phyloP scores from a whole-genome alignment of 2,797 vertebrate species.

The Morelia viridis region DNA sequence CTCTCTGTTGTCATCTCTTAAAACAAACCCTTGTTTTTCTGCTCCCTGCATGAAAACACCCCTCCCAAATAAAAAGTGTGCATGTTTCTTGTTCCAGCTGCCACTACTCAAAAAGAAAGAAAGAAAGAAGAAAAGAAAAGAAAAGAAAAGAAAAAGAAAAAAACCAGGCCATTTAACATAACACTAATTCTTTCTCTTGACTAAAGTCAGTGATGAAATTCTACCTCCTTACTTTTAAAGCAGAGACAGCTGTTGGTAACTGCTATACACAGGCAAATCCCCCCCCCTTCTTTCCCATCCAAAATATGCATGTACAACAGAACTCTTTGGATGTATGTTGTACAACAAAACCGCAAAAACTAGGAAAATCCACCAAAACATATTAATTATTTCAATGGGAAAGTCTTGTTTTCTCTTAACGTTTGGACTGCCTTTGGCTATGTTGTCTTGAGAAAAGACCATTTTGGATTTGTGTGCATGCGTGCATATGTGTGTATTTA shows the following conservation, averaged over 20 bases:
- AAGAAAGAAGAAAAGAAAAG: too few species aligned
- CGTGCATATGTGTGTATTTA: neutral
- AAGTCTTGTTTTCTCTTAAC: constrained; percentile 18
- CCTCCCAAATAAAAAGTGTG: neutral
- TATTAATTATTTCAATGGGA: constrained; percentile 68
- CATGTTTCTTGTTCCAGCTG: constrained; percentile 21
- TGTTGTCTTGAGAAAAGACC: constrained; percentile 23
- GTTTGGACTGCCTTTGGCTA: constrained; percentile 36
- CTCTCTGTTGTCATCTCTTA: neutral
- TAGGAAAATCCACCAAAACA: constrained; percentile 77
- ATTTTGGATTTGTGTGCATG: neutral
- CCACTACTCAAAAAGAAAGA: neutral
- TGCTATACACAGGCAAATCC: constrained; percentile 91
- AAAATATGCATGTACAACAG: constrained; percentile 82
- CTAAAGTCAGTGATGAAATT: constrained; percentile 76
- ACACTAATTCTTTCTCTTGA: constrained; percentile 55
- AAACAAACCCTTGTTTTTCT: neutral
- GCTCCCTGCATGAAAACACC: neutral
- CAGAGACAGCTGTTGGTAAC: constrained; percentile 91
- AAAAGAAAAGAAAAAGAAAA: neutral
- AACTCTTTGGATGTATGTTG: constrained; percentile 75
- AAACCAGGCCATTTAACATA: constrained; percentile 48
- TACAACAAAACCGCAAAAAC: constrained; percentile 81
- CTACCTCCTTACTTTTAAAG: constrained; percentile 87
- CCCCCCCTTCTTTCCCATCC: constrained; percentile 65